Conservation (phyloP, 2,888 invertebrate genomes). For the Zygogramma bicolorata region DNA sequence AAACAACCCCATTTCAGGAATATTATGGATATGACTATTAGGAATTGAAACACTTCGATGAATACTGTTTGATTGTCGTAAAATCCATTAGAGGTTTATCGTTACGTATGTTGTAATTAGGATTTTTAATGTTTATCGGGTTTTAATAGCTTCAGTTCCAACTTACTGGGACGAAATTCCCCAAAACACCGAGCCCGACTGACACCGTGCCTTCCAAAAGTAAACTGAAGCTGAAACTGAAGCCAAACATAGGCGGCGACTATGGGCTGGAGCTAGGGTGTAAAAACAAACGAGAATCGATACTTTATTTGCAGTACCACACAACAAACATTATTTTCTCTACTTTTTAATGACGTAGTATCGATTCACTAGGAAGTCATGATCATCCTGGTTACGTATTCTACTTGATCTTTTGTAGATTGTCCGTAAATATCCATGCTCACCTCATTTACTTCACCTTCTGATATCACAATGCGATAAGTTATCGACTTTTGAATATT, state of each 20-base stretch:
- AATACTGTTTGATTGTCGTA: conserved; percentile 14
- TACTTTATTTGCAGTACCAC: not conserved
- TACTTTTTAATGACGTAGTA: no score
- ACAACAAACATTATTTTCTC: no score
- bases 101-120: not conserved
- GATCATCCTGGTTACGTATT: no score
- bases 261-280: not conserved
- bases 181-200: not conserved
- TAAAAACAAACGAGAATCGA: not conserved
- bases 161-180: not conserved
- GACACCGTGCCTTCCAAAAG: not conserved
- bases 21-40: conserved; percentile 8
- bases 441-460: no score
- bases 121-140: not conserved
- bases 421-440: no score
- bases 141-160: not conserved
- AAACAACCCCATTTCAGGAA: conserved; percentile 22
- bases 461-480: no score
- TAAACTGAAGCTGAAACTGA: not conserved
- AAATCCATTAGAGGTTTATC: not conserved
- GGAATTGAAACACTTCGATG: not conserved
- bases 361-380: no score
- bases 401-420: no score
- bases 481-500: no score
- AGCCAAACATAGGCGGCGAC: not conserved